Base-by-base conservation (phyloP, 2,113 vertebrate species). In the Anser brachyrhynchus region DNA sequence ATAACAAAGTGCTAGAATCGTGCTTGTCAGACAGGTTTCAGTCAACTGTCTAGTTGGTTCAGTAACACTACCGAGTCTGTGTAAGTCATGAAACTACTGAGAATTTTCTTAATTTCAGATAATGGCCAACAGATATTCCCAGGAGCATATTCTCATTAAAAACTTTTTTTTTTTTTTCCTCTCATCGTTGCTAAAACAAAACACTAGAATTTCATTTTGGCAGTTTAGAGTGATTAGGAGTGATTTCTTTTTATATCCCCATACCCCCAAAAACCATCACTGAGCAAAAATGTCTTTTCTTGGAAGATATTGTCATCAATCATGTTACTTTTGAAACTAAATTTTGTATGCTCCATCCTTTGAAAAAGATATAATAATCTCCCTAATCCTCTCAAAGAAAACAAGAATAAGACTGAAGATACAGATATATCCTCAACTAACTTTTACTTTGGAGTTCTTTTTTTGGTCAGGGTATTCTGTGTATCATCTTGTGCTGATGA, bases 81-180 rank as follows among this genome's bases (percentile, higher is more conserved):
- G 92, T 69, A 67, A 89, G 35, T 69, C 31, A 41, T 55, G 13
- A 62, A 84, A 55, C 10, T 72, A 26, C 8, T 46, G 22, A 82
- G n/a, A 82, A 55, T 82, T 89, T 37, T 70, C 22, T 39, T 77
- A n/a, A 69, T 73, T 92, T 87, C 29, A 69, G 13, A 26, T 84
- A 61, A 41, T 20, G 61, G 35, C 22, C 25, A 70, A 11, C 17
- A 86, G 26, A 8, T 58, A 70, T 52, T 90, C 29, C 23, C 16
- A 74, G 59, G 23, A 64, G 7, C 16, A 25, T 66, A 9, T 73
- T 73, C 29, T 51, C 9, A 64, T 58, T 49, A 39, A 92, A 85
- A 73, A 2, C 46, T 22, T 49, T 49, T 49, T 49, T 22, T 21
- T 49, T 49, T 49, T 5, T 49, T 21, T 21, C 21, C 85, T 83